Conservation (phyloP, 2,888 invertebrate species). For the Neoscelio sp. region DNA sequence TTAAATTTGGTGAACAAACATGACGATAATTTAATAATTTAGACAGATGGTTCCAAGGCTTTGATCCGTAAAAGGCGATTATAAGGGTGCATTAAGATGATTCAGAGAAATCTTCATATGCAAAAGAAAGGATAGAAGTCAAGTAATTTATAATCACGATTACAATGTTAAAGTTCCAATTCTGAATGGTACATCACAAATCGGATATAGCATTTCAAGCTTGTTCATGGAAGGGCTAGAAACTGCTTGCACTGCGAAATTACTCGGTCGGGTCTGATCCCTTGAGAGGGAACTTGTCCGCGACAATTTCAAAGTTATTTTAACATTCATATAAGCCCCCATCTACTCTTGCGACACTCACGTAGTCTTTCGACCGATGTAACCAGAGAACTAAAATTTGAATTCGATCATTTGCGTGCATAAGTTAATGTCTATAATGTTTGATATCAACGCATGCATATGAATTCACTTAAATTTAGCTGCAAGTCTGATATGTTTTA, state of each 20-base stretch:
- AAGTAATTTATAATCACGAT: neutral
- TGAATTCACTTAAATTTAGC: too few relatives aligned
- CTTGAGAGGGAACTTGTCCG: conserved; percentile 82
- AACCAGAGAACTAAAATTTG: conserved; percentile 73
- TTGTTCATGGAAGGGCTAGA: conserved; percentile 78
- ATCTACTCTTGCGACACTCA: conserved; percentile 67
- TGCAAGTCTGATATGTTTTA: too few relatives aligned
- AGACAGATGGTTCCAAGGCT: too few relatives aligned
- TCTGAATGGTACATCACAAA: conserved; percentile 30
- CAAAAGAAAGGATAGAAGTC: neutral
- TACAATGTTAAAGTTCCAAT: neutral
- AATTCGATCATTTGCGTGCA: conserved; percentile 46
- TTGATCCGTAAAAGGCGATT: too few relatives aligned
- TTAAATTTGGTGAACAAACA: too few relatives aligned
- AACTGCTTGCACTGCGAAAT: conserved; percentile 81
- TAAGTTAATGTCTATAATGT: conserved; percentile 29
- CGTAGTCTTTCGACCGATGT: conserved; percentile 73
- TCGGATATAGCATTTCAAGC: conserved; percentile 45
- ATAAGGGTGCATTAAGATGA: too few relatives aligned
- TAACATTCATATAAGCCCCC: conserved; percentile 83
- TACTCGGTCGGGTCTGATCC: conserved; percentile 81
- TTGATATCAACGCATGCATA: too few relatives aligned
- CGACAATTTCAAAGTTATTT: conserved; percentile 83
- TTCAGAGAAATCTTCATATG: too few relatives aligned
- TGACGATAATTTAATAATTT: too few relatives aligned